A percentile compares a stretch with the other conserved stretches of the same genome.
phyloP scores from a whole-genome alignment of 2,888 invertebrate genomes.

The Branchellion lobata region DNA sequence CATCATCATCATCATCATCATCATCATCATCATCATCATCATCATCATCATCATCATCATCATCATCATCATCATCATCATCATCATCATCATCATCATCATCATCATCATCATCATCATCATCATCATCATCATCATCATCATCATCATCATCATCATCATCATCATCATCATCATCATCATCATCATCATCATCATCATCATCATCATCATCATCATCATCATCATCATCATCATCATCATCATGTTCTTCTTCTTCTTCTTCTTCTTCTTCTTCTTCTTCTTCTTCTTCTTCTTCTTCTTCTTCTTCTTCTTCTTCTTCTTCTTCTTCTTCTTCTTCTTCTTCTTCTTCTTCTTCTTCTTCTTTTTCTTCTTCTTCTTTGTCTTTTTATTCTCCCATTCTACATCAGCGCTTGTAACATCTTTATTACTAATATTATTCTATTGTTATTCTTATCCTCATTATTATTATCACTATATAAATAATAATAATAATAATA shows the following conservation, averaged over 20 bases:
- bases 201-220: constrained; percentile 13
- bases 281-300: too few relatives aligned
- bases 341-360: too few relatives aligned
- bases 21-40: background rate
- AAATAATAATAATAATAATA: too few relatives aligned
- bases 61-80: constrained; percentile 14
- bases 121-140: background rate
- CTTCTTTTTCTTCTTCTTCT: too few relatives aligned
- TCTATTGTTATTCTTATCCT: too few relatives aligned
- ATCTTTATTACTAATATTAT: too few relatives aligned
- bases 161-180: background rate
- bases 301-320: too few relatives aligned
- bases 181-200: constrained; percentile 1
- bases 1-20: background rate
- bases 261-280: too few relatives aligned
- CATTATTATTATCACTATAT: too few relatives aligned
- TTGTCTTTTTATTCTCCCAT: too few relatives aligned
- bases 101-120: constrained; percentile 8
- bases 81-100: constrained; percentile 13
- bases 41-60: constrained; percentile 19
- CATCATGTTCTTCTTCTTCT: background rate
- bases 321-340: too few relatives aligned
- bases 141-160: background rate
- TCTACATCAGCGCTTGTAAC: too few relatives aligned
- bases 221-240: constrained; percentile 19